Base-by-base conservation (phyloP, 2,888 invertebrate genomes). In the Diploptera punctata region DNA sequence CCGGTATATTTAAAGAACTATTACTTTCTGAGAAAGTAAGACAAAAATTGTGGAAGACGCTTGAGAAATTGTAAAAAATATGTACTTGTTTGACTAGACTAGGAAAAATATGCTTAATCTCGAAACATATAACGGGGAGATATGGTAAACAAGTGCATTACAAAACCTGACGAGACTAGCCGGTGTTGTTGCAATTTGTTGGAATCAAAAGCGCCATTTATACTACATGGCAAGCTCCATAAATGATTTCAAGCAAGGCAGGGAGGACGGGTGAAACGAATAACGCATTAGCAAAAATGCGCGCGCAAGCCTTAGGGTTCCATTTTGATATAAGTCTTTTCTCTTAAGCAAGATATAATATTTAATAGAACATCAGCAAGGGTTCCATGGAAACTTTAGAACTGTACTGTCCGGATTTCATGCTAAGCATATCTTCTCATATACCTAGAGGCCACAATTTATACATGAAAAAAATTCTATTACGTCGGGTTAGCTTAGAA, bases 331-430 rank as follows among this genome's bases (percentile, higher is more conserved):
- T 31, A 60, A 2, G 31, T 31, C 26, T 60, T 60, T 60, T 60
- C n/a, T 60, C 31, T 60, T 61, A 38, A 38, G 61, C 38, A 61
- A 61, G 61, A 61, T 61, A 61, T 61, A 29, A 61, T 38, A 61
- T 19, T 61, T 61, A 38, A 38, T 38, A 38, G 2, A 21, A 38
- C 33, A 61, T 38, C 61, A 21, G 61, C 61, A 38, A 10, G 61
- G 38, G 61, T 5, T n/a, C 57, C 57, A 31, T 16, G 5, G 13
- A 24, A 52, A 2, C 19, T 13, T 10, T 33, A 5, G 10, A 5
- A 5, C 5, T 33, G 33, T 7, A 10, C 33, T 33, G 10, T 33
- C 33, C 33, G 33, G 33, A 33, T n/a, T n/a, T n/a, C n/a, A n/a
- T n/a, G n/a, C n/a, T n/a, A n/a, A n/a, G n/a, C n/a, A n/a, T n/a